A percentile compares a stretch with the other conserved stretches of the same genome.
Conservation (phyloP, 1,140 invertebrate species). For the Euwallacea fornicatus region DNA sequence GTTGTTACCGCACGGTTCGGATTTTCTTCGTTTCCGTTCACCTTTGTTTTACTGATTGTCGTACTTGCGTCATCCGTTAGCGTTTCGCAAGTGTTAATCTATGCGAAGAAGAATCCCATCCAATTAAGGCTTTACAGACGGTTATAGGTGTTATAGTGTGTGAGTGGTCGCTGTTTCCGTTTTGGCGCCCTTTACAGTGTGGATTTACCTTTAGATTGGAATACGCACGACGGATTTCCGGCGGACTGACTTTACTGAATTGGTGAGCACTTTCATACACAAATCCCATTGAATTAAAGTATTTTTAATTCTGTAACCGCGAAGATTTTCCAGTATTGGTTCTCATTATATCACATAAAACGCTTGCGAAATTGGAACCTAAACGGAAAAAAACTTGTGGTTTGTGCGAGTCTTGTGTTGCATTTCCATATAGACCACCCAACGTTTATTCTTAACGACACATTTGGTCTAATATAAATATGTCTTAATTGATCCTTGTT, state of each 20-base stretch:
- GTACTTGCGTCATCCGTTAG: background rate
- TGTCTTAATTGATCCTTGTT: too few species aligned
- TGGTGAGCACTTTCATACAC: background rate
- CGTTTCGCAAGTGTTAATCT: too few species aligned
- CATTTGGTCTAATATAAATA: too few species aligned
- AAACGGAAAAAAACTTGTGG: too few species aligned
- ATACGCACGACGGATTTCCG: background rate
- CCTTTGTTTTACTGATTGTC: background rate
- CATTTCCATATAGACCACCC: too few species aligned
- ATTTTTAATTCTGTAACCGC: background rate
- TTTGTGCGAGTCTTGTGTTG: too few species aligned
- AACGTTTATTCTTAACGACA: too few species aligned
- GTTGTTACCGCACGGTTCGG: background rate
- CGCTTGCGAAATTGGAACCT: too few species aligned
- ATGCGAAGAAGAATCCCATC: too few species aligned
- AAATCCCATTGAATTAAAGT: background rate
- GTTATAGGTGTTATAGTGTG: background rate
- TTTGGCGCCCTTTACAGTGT: background rate
- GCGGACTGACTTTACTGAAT: background rate
- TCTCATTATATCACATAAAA: too few species aligned
- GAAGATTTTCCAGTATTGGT: background rate
- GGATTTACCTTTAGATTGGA: background rate
- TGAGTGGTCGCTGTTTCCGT: background rate
- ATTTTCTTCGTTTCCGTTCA: background rate
- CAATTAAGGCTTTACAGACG: too few species aligned